A percentile compares a stretch with the other conserved stretches of the same genome.
These are phyloP conservation scores for Paratilapia polleni DNA, from an alignment of 2,113 vertebrate species.

Conservation along the genomic window DNA sequence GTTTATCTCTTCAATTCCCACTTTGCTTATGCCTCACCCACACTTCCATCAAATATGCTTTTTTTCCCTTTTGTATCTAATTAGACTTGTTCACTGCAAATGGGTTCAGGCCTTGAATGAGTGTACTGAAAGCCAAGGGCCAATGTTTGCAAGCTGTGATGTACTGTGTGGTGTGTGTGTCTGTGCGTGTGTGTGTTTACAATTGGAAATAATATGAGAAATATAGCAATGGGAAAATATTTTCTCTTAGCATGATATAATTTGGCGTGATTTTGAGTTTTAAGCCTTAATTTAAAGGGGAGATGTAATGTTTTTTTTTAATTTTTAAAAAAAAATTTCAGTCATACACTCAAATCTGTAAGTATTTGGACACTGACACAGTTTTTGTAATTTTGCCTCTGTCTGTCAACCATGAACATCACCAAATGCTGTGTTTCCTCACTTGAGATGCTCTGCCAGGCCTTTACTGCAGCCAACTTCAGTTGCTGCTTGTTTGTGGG, in stretches of 20 bases:
- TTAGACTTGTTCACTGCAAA: slow-evolving; percentile 32
- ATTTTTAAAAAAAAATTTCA: too few relatives aligned
- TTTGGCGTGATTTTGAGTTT: neutral
- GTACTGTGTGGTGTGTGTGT: neutral
- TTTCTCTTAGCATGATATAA: neutral
- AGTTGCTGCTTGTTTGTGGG: neutral
- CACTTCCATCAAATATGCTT: slow-evolving; percentile 12
- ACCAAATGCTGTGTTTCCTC: neutral
- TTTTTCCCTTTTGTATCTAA: slow-evolving; percentile 39
- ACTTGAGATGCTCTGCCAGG: neutral
- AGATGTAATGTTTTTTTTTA: neutral
- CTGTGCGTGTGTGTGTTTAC: neutral
- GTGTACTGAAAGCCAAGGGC: neutral
- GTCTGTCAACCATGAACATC: neutral
- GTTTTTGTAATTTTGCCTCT: neutral
- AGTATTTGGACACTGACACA: too few relatives aligned
- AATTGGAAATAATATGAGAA: neutral
- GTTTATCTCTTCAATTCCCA: slow-evolving; percentile 20
- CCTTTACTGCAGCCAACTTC: neutral
- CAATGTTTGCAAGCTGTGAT: neutral
- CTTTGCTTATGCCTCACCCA: slow-evolving; percentile 18
- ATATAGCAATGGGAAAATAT: too few relatives aligned
- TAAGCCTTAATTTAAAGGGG: neutral
- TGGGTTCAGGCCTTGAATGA: slow-evolving; percentile 47
- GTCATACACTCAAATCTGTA: too few relatives aligned